A percentile compares a stretch with the other conserved stretches of the same genome.
Conservation (phyloP, 92 coral and sea anemone genomes). For the Porites evermanni region DNA sequence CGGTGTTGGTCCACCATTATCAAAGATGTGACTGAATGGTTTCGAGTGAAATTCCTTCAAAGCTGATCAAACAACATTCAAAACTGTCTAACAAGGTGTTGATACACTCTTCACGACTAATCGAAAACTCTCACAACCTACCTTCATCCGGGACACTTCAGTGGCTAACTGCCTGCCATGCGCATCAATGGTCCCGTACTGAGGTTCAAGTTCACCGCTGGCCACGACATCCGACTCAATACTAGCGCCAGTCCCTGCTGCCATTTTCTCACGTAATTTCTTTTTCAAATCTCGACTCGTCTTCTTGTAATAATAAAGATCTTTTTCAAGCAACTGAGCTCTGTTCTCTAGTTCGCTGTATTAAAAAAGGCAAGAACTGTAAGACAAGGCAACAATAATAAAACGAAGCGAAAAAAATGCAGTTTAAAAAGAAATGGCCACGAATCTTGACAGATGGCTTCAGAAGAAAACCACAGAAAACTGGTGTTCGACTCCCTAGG, state of each 20-base stretch:
- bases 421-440: not conserved
- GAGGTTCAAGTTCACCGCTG: constrained; percentile 58
- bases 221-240: constrained; percentile 64
- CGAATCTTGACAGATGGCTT: not conserved
- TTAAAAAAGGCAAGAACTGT: not conserved
- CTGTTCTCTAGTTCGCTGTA: constrained; percentile 77
- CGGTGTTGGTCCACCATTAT: too few relatives aligned
- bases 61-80: not conserved
- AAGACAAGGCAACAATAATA: not conserved
- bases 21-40: too few relatives aligned
- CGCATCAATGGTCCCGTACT: constrained; percentile 41
- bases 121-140: not conserved
- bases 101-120: not conserved
- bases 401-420: not conserved
- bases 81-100: not conserved
- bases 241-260: constrained; percentile 66
- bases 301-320: constrained; percentile 96
- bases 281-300: constrained; percentile 94
- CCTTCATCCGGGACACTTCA: constrained; percentile 62
- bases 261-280: constrained; percentile 84
- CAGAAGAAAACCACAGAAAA: too few relatives aligned
- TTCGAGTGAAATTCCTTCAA: not conserved
- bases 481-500: too few relatives aligned
- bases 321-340: constrained; percentile 88
- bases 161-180: constrained; percentile 52